These are phyloP conservation scores for Ochotona princeps DNA, from an alignment of 2,113 vertebrate genomes.

Conservation along the genomic window DNA sequence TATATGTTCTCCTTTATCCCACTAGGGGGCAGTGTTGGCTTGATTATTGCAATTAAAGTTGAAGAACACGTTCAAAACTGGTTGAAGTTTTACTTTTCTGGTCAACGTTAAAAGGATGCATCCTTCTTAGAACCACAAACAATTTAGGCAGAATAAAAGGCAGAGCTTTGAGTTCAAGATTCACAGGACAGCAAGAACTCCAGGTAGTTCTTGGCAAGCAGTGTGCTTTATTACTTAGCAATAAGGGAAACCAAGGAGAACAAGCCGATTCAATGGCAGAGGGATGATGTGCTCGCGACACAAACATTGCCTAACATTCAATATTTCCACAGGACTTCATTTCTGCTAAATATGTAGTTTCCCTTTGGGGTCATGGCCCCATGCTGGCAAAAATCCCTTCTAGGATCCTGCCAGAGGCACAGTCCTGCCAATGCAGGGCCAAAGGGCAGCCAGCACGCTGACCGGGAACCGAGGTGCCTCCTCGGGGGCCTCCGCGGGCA, in stretches of 20 bases:
- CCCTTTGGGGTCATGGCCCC: slow-evolving; percentile 8
- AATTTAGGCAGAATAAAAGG: not conserved
- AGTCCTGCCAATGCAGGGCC: not conserved
- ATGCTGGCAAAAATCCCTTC: not conserved
- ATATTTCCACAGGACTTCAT: not conserved
- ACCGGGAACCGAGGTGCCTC: not conserved
- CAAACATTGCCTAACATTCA: not conserved
- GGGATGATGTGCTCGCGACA: not conserved
- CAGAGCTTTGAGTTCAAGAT: not conserved
- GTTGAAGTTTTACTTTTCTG: not conserved
- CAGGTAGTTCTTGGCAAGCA: not conserved
- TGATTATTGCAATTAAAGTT: not conserved
- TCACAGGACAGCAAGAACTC: too few species aligned
- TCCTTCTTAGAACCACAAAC: not conserved
- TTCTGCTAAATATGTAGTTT: slow-evolving; percentile 23
- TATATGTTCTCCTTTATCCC: not conserved
- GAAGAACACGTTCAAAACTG: not conserved
- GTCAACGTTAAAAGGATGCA: not conserved
- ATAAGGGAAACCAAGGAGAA: not conserved
- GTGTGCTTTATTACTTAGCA: rapidly evolving
- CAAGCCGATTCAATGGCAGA: not conserved
- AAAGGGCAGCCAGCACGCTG: rapidly evolving
- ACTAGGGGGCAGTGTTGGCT: slow-evolving; percentile 14
- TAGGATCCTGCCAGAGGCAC: not conserved
- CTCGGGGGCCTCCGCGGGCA: not conserved